Evolutionary conservation across 2,113 vertebrate species (phyloP), one percentile per base, ranked within the genome.

Genomic region (Perccottus glenii): DNA sequence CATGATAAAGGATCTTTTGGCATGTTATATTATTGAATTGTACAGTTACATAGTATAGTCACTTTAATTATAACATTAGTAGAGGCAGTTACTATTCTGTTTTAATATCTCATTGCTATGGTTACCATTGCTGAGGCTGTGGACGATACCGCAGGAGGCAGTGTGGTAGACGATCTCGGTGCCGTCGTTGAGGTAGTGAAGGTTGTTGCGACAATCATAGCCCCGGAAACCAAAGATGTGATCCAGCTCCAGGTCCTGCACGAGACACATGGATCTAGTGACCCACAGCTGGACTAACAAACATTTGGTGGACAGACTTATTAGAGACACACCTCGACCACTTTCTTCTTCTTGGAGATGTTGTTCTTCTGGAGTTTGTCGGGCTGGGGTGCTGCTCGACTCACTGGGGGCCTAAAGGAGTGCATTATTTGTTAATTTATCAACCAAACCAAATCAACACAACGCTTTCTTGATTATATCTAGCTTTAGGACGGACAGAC

Each of bases 311-410:
- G 8, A 44, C 3, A 6, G n/a, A 27, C 11, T 2, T 46, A 33
- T 0, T 5, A 36, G 38, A 1, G 9, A 52, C 93, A 82, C n/a
- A 97, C 97, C 95, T 98, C 96, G 33, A 99, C 94, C 56, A 93
- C 77, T 48, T 94, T 96, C 92, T 95, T 97, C 89, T 98, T 99
- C 89, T 96, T 99, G 82, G 89, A 95, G 80, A 97, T 73, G 10
- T 94, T 98, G 84, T 99, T 98, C 92, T 96, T 98, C 73, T 95
- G 94, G 10, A 99, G 94, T 75, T 99, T 99, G 60, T 99, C 96
- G 0, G 96, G 97, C 62, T 96, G 94, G 45, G 96, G 96, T 42
- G 94, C 92, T 11, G 96, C 96, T 92, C 97, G 92, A 91, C 96
- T 98, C 49, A 98, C 96, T 0, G 96, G 94, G 15, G 96, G 96